Percentiles rank a stretch among this genome's conserved stretches.
Conservation (phyloP, 2,888 invertebrate genomes). For the Venusia cambrica region DNA sequence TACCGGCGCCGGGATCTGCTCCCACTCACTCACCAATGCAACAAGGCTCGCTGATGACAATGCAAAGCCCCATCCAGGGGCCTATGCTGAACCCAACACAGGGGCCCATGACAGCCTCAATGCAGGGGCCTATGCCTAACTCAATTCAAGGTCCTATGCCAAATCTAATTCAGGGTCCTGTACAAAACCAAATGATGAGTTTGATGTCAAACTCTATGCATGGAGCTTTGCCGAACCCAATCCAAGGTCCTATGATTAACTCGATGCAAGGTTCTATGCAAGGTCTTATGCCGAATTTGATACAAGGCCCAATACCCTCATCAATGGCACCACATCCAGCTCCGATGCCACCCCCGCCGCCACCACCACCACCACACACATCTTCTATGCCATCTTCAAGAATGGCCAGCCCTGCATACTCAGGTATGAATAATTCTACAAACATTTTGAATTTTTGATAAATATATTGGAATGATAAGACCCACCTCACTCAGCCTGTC, state of each 20-base stretch:
- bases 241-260: constrained; percentile 6
- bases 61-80: constrained; percentile 6
- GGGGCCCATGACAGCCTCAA: background rate
- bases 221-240: background rate
- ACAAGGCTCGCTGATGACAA: background rate
- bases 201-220: too few relatives aligned
- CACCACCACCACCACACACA: constrained; percentile 23
- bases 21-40: constrained; percentile 1
- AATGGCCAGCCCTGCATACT: constrained; percentile 12
- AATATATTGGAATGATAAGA: too few relatives aligned
- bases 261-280: constrained; percentile 30
- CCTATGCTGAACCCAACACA: constrained; percentile 1
- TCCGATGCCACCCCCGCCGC: constrained; percentile 12
- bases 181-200: constrained; percentile 30
- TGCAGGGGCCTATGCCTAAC: background rate
- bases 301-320: too few relatives aligned
- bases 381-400: constrained; percentile 3
- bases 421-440: too few relatives aligned
- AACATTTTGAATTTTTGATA: background rate
- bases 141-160: constrained; percentile 11
- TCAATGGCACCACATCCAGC: constrained; percentile 23
- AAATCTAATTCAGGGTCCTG: constrained; percentile 27
- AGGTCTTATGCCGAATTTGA: constrained; percentile 28
- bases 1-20: constrained; percentile 20
- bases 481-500: too few relatives aligned